Evolutionary conservation across 2,888 invertebrate genomes (phyloP), one percentile per base, ranked within the genome.

Genomic region (Brachypterus glaber): DNA sequence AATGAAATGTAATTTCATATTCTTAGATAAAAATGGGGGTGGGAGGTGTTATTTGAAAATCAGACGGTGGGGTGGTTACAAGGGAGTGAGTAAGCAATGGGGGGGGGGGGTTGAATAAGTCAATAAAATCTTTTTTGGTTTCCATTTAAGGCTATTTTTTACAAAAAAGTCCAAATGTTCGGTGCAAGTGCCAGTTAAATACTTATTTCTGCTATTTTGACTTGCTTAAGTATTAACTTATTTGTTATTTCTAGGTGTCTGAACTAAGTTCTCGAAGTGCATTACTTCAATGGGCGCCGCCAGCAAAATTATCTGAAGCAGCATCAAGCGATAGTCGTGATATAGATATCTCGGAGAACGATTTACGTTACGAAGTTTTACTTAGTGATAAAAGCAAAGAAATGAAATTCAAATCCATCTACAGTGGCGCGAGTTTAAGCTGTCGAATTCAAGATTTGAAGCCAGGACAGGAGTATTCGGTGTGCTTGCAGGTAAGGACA

Each of bases 391-490:
- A 77, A 52, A 77, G 75, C 41, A 76, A 84, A 57, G 84, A 87
- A 51, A 84, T 83, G 59, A 80, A 86, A 58, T 89, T 86, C 67
- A 86, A 86, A 69, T 79, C 82, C 44, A 82, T 89, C 48, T 88
- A 87, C 62, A 82, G 78, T 51, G 87, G 88, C 31, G 70, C 76
- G 47, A 81, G 82, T 17, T 71, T 81, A 39, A 81, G 82, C 30
- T 83, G 86, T 67, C 76, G 82, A 52, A 80, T 91, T 45, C 80
- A 85, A 62, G 88, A 90, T 65, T 69, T 91, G 54, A 77, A 81
- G 60, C 90, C 91, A 9, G 87, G 86, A n/a, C 82, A 84, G 59
- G 86, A 87, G 60, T 91, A 90, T 67, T 78, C 82, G 42, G 81
- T 90, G 50, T 82, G 85, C 55, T 70, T 85, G 47, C 82, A 82